Percentiles rank a stretch among this genome's conserved stretches.
Conservation (phyloP, 2,113 vertebrate species). For the Phyllostomus discolor region DNA sequence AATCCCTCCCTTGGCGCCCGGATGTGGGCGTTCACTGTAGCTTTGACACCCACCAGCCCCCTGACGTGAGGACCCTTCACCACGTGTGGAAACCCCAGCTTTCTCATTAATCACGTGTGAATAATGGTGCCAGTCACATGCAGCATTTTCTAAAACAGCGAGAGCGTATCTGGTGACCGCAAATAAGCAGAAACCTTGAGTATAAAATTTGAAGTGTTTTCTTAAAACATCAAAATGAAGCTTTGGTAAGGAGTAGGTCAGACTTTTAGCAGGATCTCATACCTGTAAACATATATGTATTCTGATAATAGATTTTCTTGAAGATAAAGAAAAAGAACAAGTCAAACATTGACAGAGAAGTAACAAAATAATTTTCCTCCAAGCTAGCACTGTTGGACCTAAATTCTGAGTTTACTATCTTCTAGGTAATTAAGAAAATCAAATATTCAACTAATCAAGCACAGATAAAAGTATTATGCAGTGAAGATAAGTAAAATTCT, state of each 20-base stretch:
- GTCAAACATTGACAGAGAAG: neutral
- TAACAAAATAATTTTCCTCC: neutral
- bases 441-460: neutral
- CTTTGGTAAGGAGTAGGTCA: neutral
- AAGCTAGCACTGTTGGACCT: neutral
- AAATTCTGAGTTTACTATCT: neutral
- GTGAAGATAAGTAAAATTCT: neutral
- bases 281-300: neutral
- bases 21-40: fast-evolving
- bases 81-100: neutral
- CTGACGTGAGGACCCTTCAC: neutral
- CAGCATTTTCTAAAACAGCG: neutral
- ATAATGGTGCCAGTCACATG: neutral
- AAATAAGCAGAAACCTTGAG: neutral
- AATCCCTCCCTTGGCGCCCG: neutral
- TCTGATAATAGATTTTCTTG: neutral
- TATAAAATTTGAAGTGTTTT: neutral
- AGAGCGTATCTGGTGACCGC: neutral
- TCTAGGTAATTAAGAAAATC: neutral
- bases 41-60: neutral
- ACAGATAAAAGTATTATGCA: neutral
- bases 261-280: neutral
- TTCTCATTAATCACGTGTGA: neutral
- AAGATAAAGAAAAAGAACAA: neutral
- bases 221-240: neutral